Conservation (phyloP, 2,888 invertebrate species). For the Harmothoe impar region DNA sequence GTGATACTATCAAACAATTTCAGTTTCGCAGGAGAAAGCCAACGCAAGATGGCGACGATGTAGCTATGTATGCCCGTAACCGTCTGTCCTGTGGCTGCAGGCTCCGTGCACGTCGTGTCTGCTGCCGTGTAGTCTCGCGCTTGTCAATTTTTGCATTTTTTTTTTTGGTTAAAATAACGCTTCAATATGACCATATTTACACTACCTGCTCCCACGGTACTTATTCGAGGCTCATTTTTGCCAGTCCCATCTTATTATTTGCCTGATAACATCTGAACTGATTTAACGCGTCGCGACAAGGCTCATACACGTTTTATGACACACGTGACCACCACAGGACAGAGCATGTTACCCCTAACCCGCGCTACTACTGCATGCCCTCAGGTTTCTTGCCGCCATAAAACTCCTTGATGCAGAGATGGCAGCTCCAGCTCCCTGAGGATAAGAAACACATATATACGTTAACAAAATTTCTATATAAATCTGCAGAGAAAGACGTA, state of each 20-base stretch:
- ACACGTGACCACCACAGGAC: background rate
- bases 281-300: no score
- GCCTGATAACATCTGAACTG: no score
- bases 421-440: slow-evolving; percentile 84
- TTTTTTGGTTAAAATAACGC: no score
- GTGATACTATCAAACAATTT: background rate
- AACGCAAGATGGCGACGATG: slow-evolving; percentile 15
- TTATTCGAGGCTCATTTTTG: no score
- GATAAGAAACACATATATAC: background rate
- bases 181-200: no score
- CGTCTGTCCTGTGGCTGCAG: background rate
- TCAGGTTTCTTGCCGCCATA: slow-evolving; percentile 81
- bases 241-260: no score
- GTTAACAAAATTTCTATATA: no score
- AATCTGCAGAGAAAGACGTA: no score
- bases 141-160: no score
- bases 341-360: background rate
- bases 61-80: background rate
- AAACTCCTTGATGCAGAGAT: slow-evolving; percentile 83
- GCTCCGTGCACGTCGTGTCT: background rate
- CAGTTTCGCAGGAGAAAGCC: slow-evolving; percentile 16
- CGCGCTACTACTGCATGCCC: slow-evolving; percentile 57
- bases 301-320: background rate
- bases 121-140: no score
- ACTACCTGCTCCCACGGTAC: no score